Evolutionary conservation across 2,888 invertebrate species (phyloP).

Genomic region (Lochmaea crataegi): DNA sequence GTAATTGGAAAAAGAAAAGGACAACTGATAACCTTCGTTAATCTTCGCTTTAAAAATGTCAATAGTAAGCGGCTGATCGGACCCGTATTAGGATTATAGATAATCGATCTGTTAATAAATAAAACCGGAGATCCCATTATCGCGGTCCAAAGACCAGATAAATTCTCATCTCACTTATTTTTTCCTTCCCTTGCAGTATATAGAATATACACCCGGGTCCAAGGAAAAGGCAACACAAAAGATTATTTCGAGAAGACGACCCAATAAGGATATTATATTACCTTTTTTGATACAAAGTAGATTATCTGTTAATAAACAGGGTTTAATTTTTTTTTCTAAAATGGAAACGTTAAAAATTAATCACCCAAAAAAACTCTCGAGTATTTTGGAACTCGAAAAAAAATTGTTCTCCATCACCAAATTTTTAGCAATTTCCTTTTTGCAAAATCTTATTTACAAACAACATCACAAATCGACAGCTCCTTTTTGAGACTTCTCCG

Average conservation of each 20-base stretch:
- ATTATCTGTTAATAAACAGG: slow-evolving; percentile 7
- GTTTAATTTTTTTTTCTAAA: neutral
- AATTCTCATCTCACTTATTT: slow-evolving; percentile 57
- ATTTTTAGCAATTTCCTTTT: no score
- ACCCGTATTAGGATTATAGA: slow-evolving; percentile 57
- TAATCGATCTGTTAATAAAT: slow-evolving; percentile 62
- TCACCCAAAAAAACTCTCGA: no score
- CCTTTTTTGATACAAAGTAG: slow-evolving; percentile 1
- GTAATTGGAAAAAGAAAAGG: neutral
- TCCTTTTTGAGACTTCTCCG: neutral
- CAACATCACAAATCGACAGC: neutral
- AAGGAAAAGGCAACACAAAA: slow-evolving; percentile 55
- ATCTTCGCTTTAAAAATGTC: slow-evolving; percentile 42
- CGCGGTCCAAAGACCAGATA: slow-evolving; percentile 60
- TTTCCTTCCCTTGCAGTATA: slow-evolving; percentile 45
- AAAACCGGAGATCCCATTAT: slow-evolving; percentile 63
- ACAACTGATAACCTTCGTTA: slow-evolving; percentile 24
- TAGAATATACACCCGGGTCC: slow-evolving; percentile 37
- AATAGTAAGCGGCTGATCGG: slow-evolving; percentile 56
- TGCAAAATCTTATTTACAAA: no score
- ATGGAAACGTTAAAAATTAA: no score
- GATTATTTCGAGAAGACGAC: slow-evolving; percentile 34
- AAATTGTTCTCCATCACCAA: no score
- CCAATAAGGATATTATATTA: slow-evolving; percentile 10
- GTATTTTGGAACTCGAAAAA: no score